Evolutionary conservation across 2,888 invertebrate species (phyloP).

Genomic region (Xestia rhomboidea): DNA sequence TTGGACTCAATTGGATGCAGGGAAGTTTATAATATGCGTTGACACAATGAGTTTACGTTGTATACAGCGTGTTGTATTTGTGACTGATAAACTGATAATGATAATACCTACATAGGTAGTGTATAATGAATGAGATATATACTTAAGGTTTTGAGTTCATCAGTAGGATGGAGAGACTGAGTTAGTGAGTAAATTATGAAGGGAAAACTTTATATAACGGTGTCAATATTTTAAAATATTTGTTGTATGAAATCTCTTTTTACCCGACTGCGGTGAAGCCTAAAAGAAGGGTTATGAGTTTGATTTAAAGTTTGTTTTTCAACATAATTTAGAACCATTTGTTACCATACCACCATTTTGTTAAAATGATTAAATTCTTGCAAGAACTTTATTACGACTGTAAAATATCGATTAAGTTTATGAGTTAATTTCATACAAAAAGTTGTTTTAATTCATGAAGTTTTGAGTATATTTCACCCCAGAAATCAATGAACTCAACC

Average conservation of each 20-base stretch:
- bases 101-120: too few relatives aligned
- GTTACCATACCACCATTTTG: too few relatives aligned
- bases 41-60: constrained; percentile 63
- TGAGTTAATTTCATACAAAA: too few relatives aligned
- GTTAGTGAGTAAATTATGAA: neutral
- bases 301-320: neutral
- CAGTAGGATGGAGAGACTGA: neutral
- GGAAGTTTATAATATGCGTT: constrained; percentile 79
- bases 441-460: too few relatives aligned
- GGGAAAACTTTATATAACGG: neutral
- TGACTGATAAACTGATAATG: neutral
- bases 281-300: neutral
- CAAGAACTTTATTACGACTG: neutral
- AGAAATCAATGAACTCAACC: neutral
- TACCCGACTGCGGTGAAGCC: too few relatives aligned
- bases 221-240: neutral
- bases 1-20: constrained; percentile 76
- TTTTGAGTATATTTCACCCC: too few relatives aligned
- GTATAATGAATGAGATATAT: neutral
- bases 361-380: too few relatives aligned
- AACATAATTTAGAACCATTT: too few relatives aligned
- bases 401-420: neutral
- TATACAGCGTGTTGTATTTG: constrained; percentile 71
- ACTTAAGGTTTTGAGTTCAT: neutral
- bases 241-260: too few relatives aligned